A percentile compares a stretch with the other conserved stretches of the same genome.
These are phyloP conservation scores for Martes martes DNA, from an alignment of 2,113 vertebrate species.

Conservation along the genomic window DNA sequence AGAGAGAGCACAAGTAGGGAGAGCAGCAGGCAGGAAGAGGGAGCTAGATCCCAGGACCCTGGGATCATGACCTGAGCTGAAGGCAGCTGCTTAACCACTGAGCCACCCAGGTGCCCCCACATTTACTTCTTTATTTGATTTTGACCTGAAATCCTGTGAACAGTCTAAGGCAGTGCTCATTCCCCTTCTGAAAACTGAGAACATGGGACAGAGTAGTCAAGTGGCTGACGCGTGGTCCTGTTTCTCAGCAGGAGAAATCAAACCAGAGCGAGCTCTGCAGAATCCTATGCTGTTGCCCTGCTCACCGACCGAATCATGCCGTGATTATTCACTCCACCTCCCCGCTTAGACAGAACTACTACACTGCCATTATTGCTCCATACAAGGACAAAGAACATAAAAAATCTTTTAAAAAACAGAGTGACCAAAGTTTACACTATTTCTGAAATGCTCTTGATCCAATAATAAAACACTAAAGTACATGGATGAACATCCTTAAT, in stretches of 20 bases:
- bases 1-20: too few relatives aligned
- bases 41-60: too few relatives aligned
- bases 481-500: not conserved
- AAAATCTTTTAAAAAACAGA: not conserved
- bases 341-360: not conserved
- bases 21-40: too few relatives aligned
- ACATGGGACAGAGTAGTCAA: not conserved
- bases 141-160: not conserved
- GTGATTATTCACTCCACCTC: not conserved
- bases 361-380: not conserved
- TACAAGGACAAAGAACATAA: not conserved
- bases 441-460: not conserved
- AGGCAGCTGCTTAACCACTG: too few relatives aligned
- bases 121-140: not conserved
- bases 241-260: not conserved
- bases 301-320: not conserved
- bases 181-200: not conserved
- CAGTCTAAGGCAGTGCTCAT: not conserved
- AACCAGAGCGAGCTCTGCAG: not conserved
- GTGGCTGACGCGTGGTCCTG: not conserved
- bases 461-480: not conserved
- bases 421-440: not conserved
- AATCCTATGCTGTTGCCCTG: not conserved
- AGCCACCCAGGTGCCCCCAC: not conserved
- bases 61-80: too few relatives aligned